Base-by-base conservation (phyloP, 1,140 invertebrate genomes). In the Grapholita molesta region DNA sequence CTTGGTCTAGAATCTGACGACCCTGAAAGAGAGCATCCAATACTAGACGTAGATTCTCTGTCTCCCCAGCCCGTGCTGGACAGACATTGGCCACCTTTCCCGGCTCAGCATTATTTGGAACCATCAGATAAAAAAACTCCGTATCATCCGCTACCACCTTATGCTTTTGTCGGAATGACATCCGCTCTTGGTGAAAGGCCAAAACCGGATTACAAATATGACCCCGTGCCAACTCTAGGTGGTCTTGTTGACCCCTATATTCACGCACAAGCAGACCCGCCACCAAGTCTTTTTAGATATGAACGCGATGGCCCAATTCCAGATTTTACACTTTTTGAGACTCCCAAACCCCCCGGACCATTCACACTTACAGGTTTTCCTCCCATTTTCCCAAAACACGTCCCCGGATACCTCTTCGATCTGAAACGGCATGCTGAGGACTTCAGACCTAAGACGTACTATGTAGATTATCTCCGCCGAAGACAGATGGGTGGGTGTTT, bases 401-500 rank as follows among this genome's bases (percentile, higher is more conserved):
- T 91, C 66, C 88, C 89, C 33, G 87, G 88, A 68, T 89, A 88
- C 84, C 82, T 91, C 38, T 91, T 88, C 80, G 72, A 84, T 78
- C 70, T 78, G 65, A 78, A 85, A 71, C 88, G 85, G 85, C 85
- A 89, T 83, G 84, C 83, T 71, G 87, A 88, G 70, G 89, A 91
- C 79, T 82, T 87, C 86, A 79, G 74, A 73, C 83, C 84, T 83
- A 90, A 90, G 86, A 89, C 88, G 85, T 91, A 90, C 78, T 91
- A 80, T 85, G 78, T 91, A 91, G 89, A 90, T 78, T 91, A 91
- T 86, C 81, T 87, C 72, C 86, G 87, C 82, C 83, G 82, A 83
- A 83, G 88, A 87, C 86, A 89, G 79, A 79, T 89, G 83, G 89
- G 89, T 91, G 89, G 88, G 89, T 91, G 89, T 86, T 91, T 85